Percentiles rank a stretch among this genome's conserved stretches.
These are phyloP conservation scores for Fragum whitleyi DNA, from an alignment of 2,888 invertebrate genomes.

Conservation along the genomic window DNA sequence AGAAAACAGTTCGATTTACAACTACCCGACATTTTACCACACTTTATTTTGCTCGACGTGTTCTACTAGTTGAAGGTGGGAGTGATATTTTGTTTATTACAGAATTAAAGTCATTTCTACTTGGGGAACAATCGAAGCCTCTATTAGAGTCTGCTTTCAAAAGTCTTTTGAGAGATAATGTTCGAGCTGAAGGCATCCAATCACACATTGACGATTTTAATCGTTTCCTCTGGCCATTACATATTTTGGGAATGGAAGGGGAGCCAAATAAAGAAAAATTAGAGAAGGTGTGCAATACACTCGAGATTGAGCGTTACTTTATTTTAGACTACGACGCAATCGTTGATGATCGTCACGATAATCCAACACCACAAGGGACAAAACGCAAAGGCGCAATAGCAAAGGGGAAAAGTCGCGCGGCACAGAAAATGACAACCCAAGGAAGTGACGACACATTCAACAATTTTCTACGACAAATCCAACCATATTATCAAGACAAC, in stretches of 20 bases:
- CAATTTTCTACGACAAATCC: not conserved
- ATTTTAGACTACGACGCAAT: conserved; percentile 12
- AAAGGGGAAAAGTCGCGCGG: not conserved
- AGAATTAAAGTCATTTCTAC: conserved; percentile 8
- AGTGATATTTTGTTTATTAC: not conserved
- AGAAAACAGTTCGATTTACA: conserved; percentile 1
- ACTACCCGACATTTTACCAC: conserved; percentile 11
- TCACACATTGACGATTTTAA: not conserved
- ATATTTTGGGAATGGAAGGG: conserved; percentile 1
- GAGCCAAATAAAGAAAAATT: not conserved
- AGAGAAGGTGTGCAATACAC: not conserved
- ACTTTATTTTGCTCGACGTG: conserved; percentile 5
- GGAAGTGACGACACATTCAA: not conserved
- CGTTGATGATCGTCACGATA: not conserved
- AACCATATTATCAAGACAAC: not conserved
- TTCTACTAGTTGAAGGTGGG: conserved; percentile 5
- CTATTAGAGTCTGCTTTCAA: not conserved
- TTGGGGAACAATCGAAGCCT: not conserved
- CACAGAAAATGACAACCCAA: not conserved
- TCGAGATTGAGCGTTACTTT: conserved; percentile 1
- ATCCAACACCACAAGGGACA: not conserved
- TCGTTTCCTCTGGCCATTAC: conserved; percentile 12
- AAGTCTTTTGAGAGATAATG: not conserved
- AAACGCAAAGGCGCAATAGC: not conserved
- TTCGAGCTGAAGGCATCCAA: not conserved